Conservation (phyloP, 2,113 vertebrate species). For the Notothenia rossii region DNA sequence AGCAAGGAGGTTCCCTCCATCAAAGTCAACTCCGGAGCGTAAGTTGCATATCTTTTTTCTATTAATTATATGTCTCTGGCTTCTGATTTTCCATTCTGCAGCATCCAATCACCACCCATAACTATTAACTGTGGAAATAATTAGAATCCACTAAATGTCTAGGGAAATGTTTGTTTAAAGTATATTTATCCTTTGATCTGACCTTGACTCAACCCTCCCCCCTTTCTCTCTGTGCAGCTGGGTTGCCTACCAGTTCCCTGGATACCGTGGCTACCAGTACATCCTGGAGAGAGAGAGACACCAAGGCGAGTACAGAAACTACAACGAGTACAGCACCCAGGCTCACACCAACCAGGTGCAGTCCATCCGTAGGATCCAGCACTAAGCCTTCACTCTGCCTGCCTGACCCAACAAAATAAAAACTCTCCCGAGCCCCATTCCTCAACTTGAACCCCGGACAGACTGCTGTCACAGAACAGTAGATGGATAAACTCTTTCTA, state of each 20-base stretch:
- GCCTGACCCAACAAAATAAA: slow-evolving; percentile 37
- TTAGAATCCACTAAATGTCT: not conserved
- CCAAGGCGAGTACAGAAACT: slow-evolving; percentile 94
- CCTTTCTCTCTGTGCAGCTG: slow-evolving; percentile 82
- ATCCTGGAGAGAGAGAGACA: slow-evolving; percentile 94
- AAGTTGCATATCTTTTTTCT: slow-evolving; percentile 73
- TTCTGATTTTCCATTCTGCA: not conserved
- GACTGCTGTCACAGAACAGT: slow-evolving; percentile 64
- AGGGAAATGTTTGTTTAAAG: not conserved
- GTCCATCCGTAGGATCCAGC: slow-evolving; percentile 96
- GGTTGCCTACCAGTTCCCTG: slow-evolving; percentile 98
- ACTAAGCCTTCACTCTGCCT: slow-evolving; percentile 81
- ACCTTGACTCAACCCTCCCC: not conserved
- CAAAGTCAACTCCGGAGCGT: slow-evolving; percentile 96
- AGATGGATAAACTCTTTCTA: slow-evolving; percentile 69
- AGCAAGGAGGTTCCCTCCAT: slow-evolving; percentile 95
- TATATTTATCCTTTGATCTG: not conserved
- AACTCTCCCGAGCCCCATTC: slow-evolving; percentile 40
- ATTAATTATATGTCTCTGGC: not conserved
- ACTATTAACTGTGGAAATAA: not conserved
- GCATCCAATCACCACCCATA: too few species aligned
- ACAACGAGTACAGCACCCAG: slow-evolving; percentile 94
- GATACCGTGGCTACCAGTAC: slow-evolving; percentile 97
- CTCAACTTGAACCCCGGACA: slow-evolving; percentile 54
- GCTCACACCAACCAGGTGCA: slow-evolving; percentile 97